Conservation (phyloP, 2,888 invertebrate genomes). For the Oligia fasciuncula region DNA sequence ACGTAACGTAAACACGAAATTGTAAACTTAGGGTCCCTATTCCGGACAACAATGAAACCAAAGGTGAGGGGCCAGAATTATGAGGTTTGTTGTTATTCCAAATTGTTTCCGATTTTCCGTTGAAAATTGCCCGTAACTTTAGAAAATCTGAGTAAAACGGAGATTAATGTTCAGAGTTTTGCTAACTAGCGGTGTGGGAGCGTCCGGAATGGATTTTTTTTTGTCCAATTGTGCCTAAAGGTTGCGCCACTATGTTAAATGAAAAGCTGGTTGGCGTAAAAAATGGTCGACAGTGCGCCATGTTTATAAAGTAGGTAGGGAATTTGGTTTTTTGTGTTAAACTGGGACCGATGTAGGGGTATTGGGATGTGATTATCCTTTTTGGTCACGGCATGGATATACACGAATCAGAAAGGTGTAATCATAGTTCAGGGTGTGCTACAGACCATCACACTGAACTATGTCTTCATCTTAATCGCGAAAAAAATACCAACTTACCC, state of each 20-base stretch:
- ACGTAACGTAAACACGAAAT: conserved; percentile 57
- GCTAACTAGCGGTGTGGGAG: conserved; percentile 55
- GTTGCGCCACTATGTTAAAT: conserved; percentile 33
- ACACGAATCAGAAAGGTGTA: neutral
- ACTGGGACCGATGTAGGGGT: conserved; percentile 1
- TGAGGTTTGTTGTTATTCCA: conserved; percentile 85
- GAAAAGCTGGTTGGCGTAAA: conserved; percentile 38
- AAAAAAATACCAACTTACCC: neutral
- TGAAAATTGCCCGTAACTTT: conserved; percentile 80
- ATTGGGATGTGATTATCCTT: conserved; percentile 5
- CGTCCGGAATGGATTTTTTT: conserved; percentile 38
- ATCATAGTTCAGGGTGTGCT: neutral
- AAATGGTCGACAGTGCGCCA: conserved; percentile 25
- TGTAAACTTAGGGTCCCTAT: conserved; percentile 61
- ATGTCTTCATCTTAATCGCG: neutral
- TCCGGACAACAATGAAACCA: conserved; percentile 73
- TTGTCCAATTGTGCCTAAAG: conserved; percentile 50
- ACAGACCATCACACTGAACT: neutral
- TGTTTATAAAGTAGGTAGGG: conserved; percentile 40
- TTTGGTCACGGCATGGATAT: neutral
- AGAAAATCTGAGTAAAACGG: conserved; percentile 82
- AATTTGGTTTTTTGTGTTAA: conserved; percentile 36
- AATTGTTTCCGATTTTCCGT: conserved; percentile 85
- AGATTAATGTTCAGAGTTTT: conserved; percentile 85
- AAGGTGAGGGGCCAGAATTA: conserved; percentile 83